Conservation (phyloP, 2,888 invertebrate genomes). For the Brenthis daphne region DNA sequence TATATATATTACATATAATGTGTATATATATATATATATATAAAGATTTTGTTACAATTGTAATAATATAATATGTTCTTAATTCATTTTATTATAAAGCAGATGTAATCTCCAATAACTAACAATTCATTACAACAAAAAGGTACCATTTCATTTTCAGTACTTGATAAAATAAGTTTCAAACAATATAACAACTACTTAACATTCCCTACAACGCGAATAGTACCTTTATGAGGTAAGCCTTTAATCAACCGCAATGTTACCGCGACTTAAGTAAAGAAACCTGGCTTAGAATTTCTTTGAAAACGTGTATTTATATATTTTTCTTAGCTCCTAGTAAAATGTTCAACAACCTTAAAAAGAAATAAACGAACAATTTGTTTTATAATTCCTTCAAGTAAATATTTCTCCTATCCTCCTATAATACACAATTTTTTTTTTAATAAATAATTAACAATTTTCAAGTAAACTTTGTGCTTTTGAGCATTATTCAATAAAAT, state of each 20-base stretch:
- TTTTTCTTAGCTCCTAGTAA: conserved; percentile 9
- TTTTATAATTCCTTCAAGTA: neutral
- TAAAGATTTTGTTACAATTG: too few species aligned
- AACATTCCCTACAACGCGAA: conserved; percentile 17
- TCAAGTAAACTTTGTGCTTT: too few species aligned
- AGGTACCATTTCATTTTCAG: neutral
- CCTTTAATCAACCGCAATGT: conserved; percentile 23
- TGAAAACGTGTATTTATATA: conserved; percentile 2
- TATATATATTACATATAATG: too few species aligned
- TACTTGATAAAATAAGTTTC: conserved; percentile 4
- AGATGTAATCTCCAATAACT: neutral
- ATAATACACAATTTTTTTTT: too few species aligned
- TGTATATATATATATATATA: too few species aligned
- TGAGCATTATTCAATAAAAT: too few species aligned
- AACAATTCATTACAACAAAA: conserved; percentile 10
- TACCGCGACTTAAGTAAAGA: conserved; percentile 12
- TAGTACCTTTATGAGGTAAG: conserved; percentile 20
- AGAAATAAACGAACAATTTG: conserved; percentile 1
- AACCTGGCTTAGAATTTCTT: conserved; percentile 21
- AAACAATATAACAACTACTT: conserved; percentile 18
- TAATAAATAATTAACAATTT: too few species aligned
- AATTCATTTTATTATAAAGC: neutral
- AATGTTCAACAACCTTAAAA: conserved; percentile 3
- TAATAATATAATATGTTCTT: too few species aligned
- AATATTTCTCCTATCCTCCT: neutral